phyloP scores from a whole-genome alignment of 2,797 vertebrate species.

The Parauchenoglanis punctatus region DNA sequence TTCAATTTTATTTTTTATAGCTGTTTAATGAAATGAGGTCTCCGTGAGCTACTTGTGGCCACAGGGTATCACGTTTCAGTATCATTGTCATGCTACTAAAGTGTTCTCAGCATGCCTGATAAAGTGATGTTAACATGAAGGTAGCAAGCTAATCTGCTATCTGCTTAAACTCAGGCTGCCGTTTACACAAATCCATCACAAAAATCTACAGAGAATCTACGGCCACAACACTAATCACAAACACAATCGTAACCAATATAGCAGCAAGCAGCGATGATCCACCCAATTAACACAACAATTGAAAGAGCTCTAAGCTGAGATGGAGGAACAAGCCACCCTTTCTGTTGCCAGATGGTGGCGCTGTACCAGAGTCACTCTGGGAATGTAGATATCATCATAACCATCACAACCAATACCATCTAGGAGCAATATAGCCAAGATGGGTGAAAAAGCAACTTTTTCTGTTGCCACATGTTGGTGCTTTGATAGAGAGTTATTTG shows the following conservation, averaged over 20 bases:
- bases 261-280: too few relatives aligned
- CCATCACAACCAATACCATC: too few relatives aligned
- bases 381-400: too few relatives aligned
- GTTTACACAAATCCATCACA: neutral
- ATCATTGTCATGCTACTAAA: neutral
- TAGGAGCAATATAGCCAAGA: too few relatives aligned
- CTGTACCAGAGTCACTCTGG: too few relatives aligned
- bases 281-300: too few relatives aligned
- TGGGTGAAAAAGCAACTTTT: too few relatives aligned
- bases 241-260: neutral
- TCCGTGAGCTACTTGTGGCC: neutral
- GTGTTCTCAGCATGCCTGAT: neutral
- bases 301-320: too few relatives aligned
- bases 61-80: neutral
- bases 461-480: too few relatives aligned
- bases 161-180: neutral
- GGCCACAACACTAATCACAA: neutral
- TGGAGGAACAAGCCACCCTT: too few relatives aligned
- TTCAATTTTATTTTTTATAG: neutral
- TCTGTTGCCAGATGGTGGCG: too few relatives aligned
- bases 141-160: slow-evolving; percentile 3
- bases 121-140: neutral
- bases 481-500: too few relatives aligned
- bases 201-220: neutral
- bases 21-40: neutral